Evolutionary conservation across 2,888 invertebrate species (phyloP).

Genomic region (Eupithecia subfuscata): DNA sequence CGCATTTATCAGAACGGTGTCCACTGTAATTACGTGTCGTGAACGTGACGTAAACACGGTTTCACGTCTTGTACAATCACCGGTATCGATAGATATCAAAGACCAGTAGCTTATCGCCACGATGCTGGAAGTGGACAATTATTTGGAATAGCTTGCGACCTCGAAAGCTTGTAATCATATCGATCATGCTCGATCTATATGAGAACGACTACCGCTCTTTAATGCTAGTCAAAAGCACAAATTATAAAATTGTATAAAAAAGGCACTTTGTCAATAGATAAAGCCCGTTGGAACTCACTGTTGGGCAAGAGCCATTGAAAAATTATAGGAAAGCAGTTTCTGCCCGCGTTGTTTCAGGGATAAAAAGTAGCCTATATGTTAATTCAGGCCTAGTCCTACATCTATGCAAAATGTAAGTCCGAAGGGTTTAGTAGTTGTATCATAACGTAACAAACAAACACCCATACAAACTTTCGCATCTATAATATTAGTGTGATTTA

Average conservation of each 20-base stretch:
- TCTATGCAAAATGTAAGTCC: too few species aligned
- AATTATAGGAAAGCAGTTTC: too few species aligned
- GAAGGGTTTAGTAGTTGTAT: too few species aligned
- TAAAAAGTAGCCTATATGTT: too few species aligned
- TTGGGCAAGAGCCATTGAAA: too few species aligned
- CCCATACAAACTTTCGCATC: too few species aligned
- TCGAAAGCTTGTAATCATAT: constrained; percentile 27
- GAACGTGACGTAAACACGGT: constrained; percentile 38
- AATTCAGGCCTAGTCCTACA: too few species aligned
- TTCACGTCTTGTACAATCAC: constrained; percentile 40
- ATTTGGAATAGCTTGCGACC: constrained; percentile 21
- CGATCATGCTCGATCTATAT: constrained; percentile 23
- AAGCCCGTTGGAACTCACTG: too few species aligned
- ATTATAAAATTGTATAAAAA: not conserved
- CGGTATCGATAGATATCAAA: constrained; percentile 36
- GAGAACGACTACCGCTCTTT: not conserved
- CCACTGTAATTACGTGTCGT: constrained; percentile 31
- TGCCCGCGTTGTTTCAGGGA: too few species aligned
- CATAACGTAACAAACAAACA: too few species aligned
- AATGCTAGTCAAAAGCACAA: not conserved
- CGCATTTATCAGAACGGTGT: constrained; percentile 24
- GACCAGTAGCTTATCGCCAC: constrained; percentile 34
- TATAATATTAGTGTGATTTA: too few species aligned
- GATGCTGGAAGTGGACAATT: constrained; percentile 29
- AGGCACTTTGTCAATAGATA: too few species aligned